phyloP scores from a whole-genome alignment of 2,113 vertebrate genomes.

The Apaloderma vittatum region DNA sequence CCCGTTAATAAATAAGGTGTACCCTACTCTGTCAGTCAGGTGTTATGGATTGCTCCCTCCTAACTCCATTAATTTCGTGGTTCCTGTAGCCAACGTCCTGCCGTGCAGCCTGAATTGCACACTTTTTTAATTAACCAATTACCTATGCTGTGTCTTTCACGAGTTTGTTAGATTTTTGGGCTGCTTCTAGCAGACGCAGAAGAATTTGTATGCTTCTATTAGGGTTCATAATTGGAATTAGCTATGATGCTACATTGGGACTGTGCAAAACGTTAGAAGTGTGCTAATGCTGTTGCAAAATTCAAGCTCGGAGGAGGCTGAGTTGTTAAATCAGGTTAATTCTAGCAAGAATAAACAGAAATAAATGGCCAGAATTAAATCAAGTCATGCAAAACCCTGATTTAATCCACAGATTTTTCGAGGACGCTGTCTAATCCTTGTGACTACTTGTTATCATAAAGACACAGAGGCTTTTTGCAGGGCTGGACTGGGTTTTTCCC shows the following conservation, averaged over 20 bases:
- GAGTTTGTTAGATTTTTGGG: background rate
- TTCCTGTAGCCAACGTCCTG: background rate
- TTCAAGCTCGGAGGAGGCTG: background rate
- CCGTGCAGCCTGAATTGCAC: background rate
- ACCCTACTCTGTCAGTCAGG: background rate
- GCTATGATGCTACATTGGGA: fast-evolving
- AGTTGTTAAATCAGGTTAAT: background rate
- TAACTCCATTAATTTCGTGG: background rate
- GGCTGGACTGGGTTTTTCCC: no score
- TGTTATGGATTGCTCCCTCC: background rate
- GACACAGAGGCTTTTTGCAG: background rate
- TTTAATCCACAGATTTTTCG: background rate
- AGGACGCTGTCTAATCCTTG: background rate
- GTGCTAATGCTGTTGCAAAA: background rate
- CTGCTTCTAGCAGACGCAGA: background rate
- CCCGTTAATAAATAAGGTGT: background rate
- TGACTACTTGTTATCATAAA: background rate
- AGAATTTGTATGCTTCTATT: background rate
- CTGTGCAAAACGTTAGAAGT: background rate
- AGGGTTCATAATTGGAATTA: background rate
- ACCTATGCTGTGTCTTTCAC: background rate
- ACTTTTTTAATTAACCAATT: background rate
- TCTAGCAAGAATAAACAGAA: background rate
- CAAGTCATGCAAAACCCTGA: background rate
- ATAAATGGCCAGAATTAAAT: background rate